Base-by-base conservation (phyloP, 2,888 invertebrate species). In the Campoplex capitator region DNA sequence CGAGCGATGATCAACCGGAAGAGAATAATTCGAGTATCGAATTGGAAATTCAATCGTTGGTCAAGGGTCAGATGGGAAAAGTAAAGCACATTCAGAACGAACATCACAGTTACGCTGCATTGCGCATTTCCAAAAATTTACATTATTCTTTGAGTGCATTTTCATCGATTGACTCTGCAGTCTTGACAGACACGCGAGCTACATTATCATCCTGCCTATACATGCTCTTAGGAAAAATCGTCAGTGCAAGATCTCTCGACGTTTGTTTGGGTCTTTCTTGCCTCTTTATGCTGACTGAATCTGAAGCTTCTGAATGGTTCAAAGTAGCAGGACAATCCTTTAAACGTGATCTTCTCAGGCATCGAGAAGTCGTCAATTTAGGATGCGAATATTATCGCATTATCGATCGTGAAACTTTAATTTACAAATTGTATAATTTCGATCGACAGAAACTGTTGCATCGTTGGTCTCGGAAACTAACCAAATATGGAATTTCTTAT, bases 201-300 rank as follows among this genome's bases (percentile, higher is more conserved):
- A 73, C 93, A 18, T 90, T 92, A 38, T 78, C 86, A 6, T 89
- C 90, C 42, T 93, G 92, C 70, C 54, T 92, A n/a, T 90, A 87
- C 7, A 91, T 91, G 45, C 85, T 95, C 70, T 85, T 95, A 32
- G 92, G 93, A 77, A 94, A 94, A 88, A 88, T 95, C 8, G 88
- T 95, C n/a, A 91, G 92, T 16, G 89, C 92, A 3, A 91, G 92
- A 65, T 88, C 90, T 38, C 91, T 95, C 62, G 95, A 95, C 89
- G 86, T 91, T 18, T 91, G 93, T 65, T 90, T 95, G 28, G 93
- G 95, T 18, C 90, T 94, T 48, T 91, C 90, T 28, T 93, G 93
- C 83, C 90, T 95, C 13, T 92, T 94, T 74, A 91, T 93, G 83
- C 86, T 93, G 18, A 90, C 91, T 11, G 89, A 92, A 58, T 75